These are phyloP conservation scores for Bos javanicus DNA, from an alignment of 2,113 vertebrate species.

Conservation along the genomic window DNA sequence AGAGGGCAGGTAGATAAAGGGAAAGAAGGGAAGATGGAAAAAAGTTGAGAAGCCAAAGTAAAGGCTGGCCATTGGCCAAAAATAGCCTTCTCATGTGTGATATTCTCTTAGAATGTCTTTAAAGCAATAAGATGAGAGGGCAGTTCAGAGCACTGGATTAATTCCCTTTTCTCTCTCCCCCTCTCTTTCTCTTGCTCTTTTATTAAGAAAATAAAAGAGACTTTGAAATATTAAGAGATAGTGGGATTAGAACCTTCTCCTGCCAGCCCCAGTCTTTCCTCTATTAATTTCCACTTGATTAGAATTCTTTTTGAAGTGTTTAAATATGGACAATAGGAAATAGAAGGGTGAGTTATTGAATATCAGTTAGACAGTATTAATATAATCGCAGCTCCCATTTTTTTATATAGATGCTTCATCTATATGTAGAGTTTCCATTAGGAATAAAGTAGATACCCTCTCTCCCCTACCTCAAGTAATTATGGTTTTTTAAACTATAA, in stretches of 20 bases:
- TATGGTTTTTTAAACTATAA: slow-evolving; percentile 82
- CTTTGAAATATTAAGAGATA: slow-evolving; percentile 99
- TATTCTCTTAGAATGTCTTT: slow-evolving; percentile 95
- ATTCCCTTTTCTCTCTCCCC: slow-evolving; percentile 89
- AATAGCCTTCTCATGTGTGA: slow-evolving; percentile 86
- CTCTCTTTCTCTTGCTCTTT: slow-evolving; percentile 81
- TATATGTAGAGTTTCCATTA: slow-evolving; percentile 87
- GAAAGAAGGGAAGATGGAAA: neutral
- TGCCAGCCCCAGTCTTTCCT: slow-evolving; percentile 94
- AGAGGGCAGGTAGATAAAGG: slow-evolving; percentile 28
- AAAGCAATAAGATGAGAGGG: slow-evolving; percentile 94
- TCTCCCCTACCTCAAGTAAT: slow-evolving; percentile 86
- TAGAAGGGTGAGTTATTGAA: slow-evolving; percentile 99
- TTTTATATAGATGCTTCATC: slow-evolving; percentile 86
- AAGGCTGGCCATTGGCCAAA: slow-evolving; percentile 87
- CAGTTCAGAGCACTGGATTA: slow-evolving; percentile 98
- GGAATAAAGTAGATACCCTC: slow-evolving; percentile 83
- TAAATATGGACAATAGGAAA: slow-evolving; percentile 98
- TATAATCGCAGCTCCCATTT: slow-evolving; percentile 91
- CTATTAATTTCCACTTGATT: slow-evolving; percentile 99
- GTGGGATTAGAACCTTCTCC: slow-evolving; percentile 98
- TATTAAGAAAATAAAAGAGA: slow-evolving; percentile 99
- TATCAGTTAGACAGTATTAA: slow-evolving; percentile 99
- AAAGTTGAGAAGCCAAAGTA: slow-evolving; percentile 82
- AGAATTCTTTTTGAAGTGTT: slow-evolving; percentile 99